Evolutionary conservation across 2,888 invertebrate genomes (phyloP).

Genomic region (Empis livida): DNA sequence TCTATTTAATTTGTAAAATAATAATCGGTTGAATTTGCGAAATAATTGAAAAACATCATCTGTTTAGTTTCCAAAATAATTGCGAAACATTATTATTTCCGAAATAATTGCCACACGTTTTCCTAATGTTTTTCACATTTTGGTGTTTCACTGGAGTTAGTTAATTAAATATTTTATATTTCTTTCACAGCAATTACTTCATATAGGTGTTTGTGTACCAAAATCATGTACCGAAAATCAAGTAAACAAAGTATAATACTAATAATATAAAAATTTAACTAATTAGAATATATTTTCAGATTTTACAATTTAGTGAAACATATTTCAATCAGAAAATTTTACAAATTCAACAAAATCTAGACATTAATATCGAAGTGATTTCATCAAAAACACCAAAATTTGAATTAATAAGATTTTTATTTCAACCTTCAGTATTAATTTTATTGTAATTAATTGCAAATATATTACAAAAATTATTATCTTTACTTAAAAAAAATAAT

Average conservation of each 20-base stretch:
- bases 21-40: no score
- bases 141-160: no score
- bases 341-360: background rate
- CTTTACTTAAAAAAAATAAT: no score
- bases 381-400: background rate
- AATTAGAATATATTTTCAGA: background rate
- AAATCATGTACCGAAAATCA: background rate
- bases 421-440: background rate
- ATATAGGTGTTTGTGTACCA: slow-evolving; percentile 7
- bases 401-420: background rate
- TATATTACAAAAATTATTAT: no score
- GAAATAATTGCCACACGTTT: no score
- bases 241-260: background rate
- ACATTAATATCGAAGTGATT: slow-evolving; percentile 1
- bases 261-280: no score
- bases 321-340: slow-evolving; percentile 1
- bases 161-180: background rate
- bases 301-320: background rate
- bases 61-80: no score
- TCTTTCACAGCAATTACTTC: slow-evolving; percentile 2
- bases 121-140: no score
- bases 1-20: no score
- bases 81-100: no score
- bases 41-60: no score
- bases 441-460: background rate